phyloP scores from a whole-genome alignment of 1,140 invertebrate genomes.

The Zaprionus tsacasi region DNA sequence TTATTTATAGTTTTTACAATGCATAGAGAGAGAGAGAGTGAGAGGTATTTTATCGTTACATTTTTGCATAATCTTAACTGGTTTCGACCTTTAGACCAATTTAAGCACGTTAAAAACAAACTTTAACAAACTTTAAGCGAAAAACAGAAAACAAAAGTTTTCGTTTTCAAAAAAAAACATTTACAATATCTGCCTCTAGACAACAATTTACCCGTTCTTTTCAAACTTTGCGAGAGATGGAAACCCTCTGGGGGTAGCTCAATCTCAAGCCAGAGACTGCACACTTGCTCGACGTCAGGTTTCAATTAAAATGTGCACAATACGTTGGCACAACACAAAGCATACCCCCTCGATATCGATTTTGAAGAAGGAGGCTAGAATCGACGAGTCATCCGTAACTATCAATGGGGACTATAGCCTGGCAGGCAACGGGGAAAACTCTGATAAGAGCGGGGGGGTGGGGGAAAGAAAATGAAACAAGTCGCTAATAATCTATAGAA shows the following conservation, averaged over 20 bases:
- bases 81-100: not conserved
- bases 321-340: slow-evolving; percentile 30
- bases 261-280: not conserved
- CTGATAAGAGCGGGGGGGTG: not conserved
- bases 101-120: not conserved
- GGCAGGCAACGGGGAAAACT: not conserved
- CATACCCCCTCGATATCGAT: not conserved
- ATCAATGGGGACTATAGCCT: slow-evolving; percentile 16
- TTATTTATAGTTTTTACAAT: too few species aligned
- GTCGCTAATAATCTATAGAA: not conserved
- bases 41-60: not conserved
- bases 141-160: not conserved
- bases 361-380: not conserved
- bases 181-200: not conserved
- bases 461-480: slow-evolving; percentile 2
- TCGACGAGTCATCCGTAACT: slow-evolving; percentile 13
- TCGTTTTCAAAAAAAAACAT: not conserved
- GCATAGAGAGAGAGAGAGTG: not conserved
- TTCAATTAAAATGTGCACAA: slow-evolving; percentile 40
- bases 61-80: not conserved
- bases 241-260: not conserved
- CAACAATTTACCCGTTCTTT: not conserved
- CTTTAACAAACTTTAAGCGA: not conserved
- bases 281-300: not conserved
- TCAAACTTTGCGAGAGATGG: not conserved